Evolutionary conservation across 2,113 vertebrate genomes (phyloP).

Genomic region (Alosa alosa): DNA sequence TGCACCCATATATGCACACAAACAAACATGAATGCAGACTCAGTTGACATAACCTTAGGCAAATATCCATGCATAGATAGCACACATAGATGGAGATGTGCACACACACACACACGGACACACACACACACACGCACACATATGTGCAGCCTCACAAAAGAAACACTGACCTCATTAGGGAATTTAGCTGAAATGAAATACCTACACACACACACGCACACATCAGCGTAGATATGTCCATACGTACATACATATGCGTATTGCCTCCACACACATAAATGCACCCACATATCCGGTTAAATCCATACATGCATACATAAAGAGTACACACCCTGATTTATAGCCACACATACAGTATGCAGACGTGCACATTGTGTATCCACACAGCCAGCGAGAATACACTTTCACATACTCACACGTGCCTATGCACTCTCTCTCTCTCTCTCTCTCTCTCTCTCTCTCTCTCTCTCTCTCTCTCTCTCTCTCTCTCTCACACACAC

Average conservation of each 20-base stretch:
- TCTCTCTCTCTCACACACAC: too few relatives aligned
- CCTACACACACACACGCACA: neutral
- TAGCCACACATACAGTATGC: neutral
- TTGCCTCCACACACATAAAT: neutral
- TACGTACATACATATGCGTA: neutral
- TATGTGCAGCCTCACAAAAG: neutral
- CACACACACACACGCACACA: neutral
- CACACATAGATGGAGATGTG: neutral
- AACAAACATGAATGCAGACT: neutral
- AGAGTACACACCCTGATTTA: neutral
- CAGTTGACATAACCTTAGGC: neutral
- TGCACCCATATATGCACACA: slow-evolving; percentile 9
- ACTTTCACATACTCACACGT: neutral
- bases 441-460: neutral
- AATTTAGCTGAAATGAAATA: neutral
- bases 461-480: neutral
- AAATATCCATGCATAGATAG: neutral
- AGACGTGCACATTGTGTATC: neutral
- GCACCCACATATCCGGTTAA: neutral
- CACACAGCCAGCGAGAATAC: neutral
- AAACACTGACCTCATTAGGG: neutral
- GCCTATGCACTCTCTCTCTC: too few relatives aligned
- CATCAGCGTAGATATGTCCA: neutral
- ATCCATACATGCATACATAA: neutral
- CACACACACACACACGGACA: neutral